A percentile compares a stretch with the other conserved stretches of the same genome.
Evolutionary conservation across 2,113 vertebrate species (phyloP).

Genomic region (Vireo altiloquus): DNA sequence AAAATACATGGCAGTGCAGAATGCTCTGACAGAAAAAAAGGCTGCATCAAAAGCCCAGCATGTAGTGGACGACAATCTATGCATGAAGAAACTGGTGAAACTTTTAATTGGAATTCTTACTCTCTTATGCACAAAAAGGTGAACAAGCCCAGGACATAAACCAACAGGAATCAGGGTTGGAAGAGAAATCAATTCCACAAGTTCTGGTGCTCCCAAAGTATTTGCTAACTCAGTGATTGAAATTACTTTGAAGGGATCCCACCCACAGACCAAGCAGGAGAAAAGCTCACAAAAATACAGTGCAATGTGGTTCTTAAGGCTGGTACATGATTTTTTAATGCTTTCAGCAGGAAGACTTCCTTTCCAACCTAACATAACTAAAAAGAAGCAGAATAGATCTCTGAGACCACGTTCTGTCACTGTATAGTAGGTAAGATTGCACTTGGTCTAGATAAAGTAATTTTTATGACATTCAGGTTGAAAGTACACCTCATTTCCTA

Average conservation of each 20-base stretch:
- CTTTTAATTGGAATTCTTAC: background rate
- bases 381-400: background rate
- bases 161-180: accelerated
- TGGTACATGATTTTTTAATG: background rate
- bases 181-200: background rate
- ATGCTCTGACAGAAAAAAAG: background rate
- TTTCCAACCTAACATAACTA: background rate
- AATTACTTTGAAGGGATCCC: background rate
- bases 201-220: background rate
- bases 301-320: background rate
- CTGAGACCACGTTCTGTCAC: background rate
- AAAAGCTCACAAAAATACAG: background rate
- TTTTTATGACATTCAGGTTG: background rate
- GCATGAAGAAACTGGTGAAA: background rate
- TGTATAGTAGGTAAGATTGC: background rate
- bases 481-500: conserved; percentile 22
- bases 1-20: background rate
- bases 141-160: background rate
- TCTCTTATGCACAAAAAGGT: background rate
- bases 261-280: background rate
- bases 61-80: background rate
- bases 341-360: background rate
- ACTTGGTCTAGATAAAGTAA: background rate
- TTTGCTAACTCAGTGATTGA: background rate
- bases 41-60: background rate